Base-by-base conservation (phyloP, 2,797 vertebrate genomes). In the Lindbergichthys nudifrons region DNA sequence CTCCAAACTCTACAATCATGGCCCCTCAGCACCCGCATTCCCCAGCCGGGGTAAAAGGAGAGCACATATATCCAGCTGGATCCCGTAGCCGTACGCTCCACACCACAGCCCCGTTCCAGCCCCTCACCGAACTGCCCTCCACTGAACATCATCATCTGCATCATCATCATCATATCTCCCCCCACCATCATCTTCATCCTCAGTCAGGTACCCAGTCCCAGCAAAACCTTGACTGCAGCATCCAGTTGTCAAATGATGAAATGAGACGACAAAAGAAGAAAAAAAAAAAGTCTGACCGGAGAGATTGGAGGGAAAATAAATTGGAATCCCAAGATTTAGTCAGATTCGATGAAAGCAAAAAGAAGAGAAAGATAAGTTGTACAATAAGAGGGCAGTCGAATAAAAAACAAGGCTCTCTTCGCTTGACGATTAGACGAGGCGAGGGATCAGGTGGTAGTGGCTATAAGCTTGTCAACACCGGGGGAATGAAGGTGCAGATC, bases 1-100 rank as follows among this genome's bases (percentile, higher is more conserved):
- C 95, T 81, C 94, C 94, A 68, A 95, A 94, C 85, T 95, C 95
- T 53, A 95, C 93, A n/a, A 88, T 94, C 65, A 93, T 95, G 89
- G 91, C 94, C 30, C 92, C 94, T 6, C 94, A 94, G 82, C 95
- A 96, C 79, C 95, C 95, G 16, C 95, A 95, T 78, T 94, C 93
- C 61, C 93, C 95, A 18, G 88, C 94, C 23, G 94, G 94, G 66
- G 94, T 95, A 64, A 95, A 95, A 82, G 95, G 95, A 82, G 95
- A 95, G 83, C 94, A 95, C 59, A 92, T 95, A 83, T 95, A 95
- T 82, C 92, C 92, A 30, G 79, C 92, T 12, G 91, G 91, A 92
- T 92, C 89, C 59, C 84, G 92, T 82, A 87, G 92, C 83, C 93
- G 92, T 56, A 89, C 91, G 7, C 92, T 95, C 54, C 94, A 94